Evolutionary conservation across 2,888 invertebrate genomes (phyloP).

Genomic region (Dynastes hyllus): DNA sequence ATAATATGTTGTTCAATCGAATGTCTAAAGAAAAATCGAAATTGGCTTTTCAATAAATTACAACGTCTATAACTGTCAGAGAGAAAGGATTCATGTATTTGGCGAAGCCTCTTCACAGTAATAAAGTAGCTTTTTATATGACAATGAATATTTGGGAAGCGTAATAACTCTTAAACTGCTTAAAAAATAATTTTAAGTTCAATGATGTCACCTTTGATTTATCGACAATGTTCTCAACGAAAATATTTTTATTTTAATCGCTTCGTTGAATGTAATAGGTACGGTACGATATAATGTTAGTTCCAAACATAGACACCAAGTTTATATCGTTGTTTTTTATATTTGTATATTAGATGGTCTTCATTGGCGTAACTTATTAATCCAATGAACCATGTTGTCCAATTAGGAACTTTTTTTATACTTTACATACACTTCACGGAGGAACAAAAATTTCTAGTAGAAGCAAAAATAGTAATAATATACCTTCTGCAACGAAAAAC

Average conservation of each 20-base stretch:
- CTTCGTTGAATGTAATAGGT: background rate
- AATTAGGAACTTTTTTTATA: too few relatives aligned
- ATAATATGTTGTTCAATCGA: constrained; percentile 8
- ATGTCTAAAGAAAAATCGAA: constrained; percentile 18
- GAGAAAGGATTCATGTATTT: constrained; percentile 36
- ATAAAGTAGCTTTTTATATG: constrained; percentile 41
- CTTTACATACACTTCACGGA: too few relatives aligned
- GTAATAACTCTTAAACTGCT: constrained; percentile 33
- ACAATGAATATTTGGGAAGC: constrained; percentile 29
- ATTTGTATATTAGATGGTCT: too few relatives aligned
- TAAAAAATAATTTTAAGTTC: constrained; percentile 38
- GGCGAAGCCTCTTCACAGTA: constrained; percentile 26
- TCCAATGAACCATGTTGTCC: too few relatives aligned
- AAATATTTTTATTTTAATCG: constrained; percentile 1
- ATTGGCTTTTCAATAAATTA: constrained; percentile 37
- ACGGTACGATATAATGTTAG: background rate
- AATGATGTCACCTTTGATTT: constrained; percentile 26
- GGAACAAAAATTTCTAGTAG: too few relatives aligned
- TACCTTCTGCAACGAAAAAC: too few relatives aligned
- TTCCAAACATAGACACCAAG: too few relatives aligned
- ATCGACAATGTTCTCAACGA: background rate
- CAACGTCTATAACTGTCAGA: constrained; percentile 37
- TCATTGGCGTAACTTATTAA: too few relatives aligned
- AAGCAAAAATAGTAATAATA: too few relatives aligned
- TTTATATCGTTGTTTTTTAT: too few relatives aligned